Conservation (phyloP, 2,888 invertebrate genomes). For the Parthenolecanium corni region DNA sequence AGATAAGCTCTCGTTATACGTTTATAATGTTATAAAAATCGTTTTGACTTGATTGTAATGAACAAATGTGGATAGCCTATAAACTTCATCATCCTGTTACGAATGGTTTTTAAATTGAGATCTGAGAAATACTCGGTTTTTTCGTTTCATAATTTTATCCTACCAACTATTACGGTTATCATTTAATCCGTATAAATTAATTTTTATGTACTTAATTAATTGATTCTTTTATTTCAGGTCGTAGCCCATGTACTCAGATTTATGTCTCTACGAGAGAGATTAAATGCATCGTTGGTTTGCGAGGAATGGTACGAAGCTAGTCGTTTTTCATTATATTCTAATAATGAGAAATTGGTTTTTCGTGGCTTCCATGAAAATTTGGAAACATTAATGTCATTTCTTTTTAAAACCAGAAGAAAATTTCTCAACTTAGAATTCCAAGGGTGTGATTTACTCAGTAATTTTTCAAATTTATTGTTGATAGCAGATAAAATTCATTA, state of each 20-base stretch:
- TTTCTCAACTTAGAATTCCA: background rate
- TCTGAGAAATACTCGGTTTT: too few relatives aligned
- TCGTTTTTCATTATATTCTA: background rate
- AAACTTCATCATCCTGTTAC: too few relatives aligned
- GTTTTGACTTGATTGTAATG: too few relatives aligned
- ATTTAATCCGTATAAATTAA: too few relatives aligned
- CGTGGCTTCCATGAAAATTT: background rate
- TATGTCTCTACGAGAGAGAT: background rate
- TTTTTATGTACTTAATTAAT: too few relatives aligned
- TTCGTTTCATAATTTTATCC: too few relatives aligned
- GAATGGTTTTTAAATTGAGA: too few relatives aligned
- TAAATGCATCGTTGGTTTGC: background rate
- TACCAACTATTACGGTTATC: too few relatives aligned
- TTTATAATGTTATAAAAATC: too few relatives aligned
- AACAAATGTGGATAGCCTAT: too few relatives aligned
- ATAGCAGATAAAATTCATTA: background rate
- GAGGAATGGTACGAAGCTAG: background rate
- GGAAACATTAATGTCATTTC: background rate
- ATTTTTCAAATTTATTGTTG: background rate
- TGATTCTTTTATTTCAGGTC: background rate
- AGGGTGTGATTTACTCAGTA: background rate
- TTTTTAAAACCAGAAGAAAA: background rate
- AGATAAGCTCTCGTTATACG: too few relatives aligned
- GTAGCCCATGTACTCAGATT: background rate
- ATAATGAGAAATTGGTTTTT: background rate